Base-by-base conservation (phyloP, 1,140 invertebrate genomes). In the Papilio xuthus region DNA sequence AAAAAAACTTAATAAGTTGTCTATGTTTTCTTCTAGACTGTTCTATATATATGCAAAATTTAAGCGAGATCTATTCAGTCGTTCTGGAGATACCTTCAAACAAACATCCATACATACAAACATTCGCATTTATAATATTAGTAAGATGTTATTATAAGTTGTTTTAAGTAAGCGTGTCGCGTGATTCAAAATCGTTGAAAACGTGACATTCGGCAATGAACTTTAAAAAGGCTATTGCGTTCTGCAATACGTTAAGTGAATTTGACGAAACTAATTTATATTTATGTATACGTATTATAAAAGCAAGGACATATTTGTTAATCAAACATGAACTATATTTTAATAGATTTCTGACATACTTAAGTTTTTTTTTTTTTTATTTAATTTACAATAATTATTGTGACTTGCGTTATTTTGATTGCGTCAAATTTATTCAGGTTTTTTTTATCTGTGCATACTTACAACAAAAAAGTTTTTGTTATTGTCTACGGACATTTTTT, bases 241-340 rank as follows among this genome's bases (percentile, higher is more conserved):
- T 67, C 26, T 67, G 60, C 60, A 67, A 67, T 26, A 60, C 20
- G 20, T 67, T 67, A 28, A 67, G 15, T 67, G 60, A 67, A 67
- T 67, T 15, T 67, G 26, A 67, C 26, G 60, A 60, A 67, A 67
- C 60, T 18, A 28, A 28, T 67, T 67, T 67, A 13, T 67, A 3
- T 67, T 63, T 15, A 67, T 67, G 60, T 32, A 67, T 67, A 50
- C 47, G 23, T 28, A 67, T 15, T 67, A 28, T 67, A 2, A 67
- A 67, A 67, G 60, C 60, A 67, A 67, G 60, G 60, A 67, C 60
- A 28, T 67, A 67, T 67, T 67, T 67, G 26, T 13, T 28, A 67
- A 67, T 67, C 60, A 67, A 28, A 67, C 26, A 1, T 67, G 12
- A 32, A 28, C 60, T 12, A 67, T 28, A 18, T 67, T 63, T 32